Evolutionary conservation across 2,113 vertebrate genomes (phyloP), one percentile per base, ranked within the genome.

Genomic region (Melanerpes aurifrons): DNA sequence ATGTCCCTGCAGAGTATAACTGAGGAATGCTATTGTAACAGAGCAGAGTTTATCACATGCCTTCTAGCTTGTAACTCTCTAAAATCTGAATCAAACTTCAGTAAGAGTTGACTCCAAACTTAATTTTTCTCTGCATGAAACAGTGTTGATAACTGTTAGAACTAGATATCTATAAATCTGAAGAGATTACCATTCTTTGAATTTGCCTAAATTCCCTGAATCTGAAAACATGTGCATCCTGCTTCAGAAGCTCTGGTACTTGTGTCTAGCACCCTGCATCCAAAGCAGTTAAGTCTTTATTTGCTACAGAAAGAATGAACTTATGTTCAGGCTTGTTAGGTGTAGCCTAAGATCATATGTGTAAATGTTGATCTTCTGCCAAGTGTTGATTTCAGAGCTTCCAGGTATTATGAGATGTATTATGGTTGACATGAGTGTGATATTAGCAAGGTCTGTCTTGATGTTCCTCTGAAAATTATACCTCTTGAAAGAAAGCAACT

Each of bases 1-100:
- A 92, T 70, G 59, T 79, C 67, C 89, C 89, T 91, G 90, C 87
- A 93, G 92, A 77, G 79, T 71, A 32, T 61, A 84, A 84, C 62
- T 56, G 86, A 68, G 86, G 74, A 79, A 72, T 78, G 63, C 3
- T 31, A 14, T 71, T 91, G 68, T 72, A 64, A 45, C 22, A n/a
- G 62, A 57, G 22, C 19, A 18, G 62, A 82, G 78, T 64, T 88
- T 85, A 82, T 85, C 64, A 9, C 68, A 31, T 7, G 67, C 59
- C 31, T 84, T 75, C 47, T 32, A 24, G 35, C 32, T 79, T 71
- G 17, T 24, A 64, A 26, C 57, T 77, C 24, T 48, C 54, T 77
- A 7, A 80, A 70, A 74, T 64, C 32, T 83, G 66, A 56, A 28
- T 73, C 22, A 13, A 53, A 40, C 37, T 80, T 73, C 21, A 61